Conservation (phyloP, 2,797 vertebrate genomes). For the Clarias pachynema region DNA sequence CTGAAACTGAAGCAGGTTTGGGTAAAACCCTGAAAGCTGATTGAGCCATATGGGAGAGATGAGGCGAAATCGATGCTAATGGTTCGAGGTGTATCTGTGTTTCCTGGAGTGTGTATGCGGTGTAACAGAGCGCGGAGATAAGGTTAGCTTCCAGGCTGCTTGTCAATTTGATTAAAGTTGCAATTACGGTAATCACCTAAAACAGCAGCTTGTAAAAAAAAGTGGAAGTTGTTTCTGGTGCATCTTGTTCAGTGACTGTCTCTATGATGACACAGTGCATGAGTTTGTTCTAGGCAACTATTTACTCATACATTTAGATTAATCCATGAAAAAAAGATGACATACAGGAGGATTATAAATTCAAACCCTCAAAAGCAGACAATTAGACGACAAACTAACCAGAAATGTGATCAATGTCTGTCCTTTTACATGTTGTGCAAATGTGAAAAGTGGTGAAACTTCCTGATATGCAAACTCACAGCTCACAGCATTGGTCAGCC, state of each 20-base stretch:
- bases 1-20: conserved; percentile 1
- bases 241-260: background rate
- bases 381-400: background rate
- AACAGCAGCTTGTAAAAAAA: conserved; percentile 5
- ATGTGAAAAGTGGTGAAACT: no score
- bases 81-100: conserved; percentile 11
- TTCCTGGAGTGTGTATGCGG: conserved; percentile 32
- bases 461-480: no score
- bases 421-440: no score
- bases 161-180: conserved; percentile 74
- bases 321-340: background rate
- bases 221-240: background rate
- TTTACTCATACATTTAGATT: background rate
- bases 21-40: background rate
- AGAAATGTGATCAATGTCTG: background rate
- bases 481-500: no score
- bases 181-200: conserved; percentile 70
- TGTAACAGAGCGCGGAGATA: conserved; percentile 47
- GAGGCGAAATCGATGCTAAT: conserved; percentile 28
- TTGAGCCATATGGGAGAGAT: conserved; percentile 12
- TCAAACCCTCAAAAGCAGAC: background rate
- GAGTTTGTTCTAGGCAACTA: background rate
- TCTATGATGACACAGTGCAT: background rate
- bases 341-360: background rate
- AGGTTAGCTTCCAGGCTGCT: conserved; percentile 63